Evolutionary conservation across 2,797 vertebrate species (phyloP), one percentile per base, ranked within the genome.

Genomic region (Halcyon badia): DNA sequence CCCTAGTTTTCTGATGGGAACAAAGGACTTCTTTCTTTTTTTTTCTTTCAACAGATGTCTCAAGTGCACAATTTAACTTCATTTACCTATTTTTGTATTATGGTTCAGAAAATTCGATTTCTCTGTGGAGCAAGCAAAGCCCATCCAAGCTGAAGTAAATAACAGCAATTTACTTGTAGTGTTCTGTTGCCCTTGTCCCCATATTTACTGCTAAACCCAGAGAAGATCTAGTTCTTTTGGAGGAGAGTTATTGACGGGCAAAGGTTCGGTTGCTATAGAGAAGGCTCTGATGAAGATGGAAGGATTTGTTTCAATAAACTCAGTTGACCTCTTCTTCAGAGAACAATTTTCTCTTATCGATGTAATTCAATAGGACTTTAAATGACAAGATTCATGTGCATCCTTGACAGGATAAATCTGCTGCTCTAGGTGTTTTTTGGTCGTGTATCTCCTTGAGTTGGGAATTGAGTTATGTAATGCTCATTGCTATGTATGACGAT

Each of bases 301-400:
- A 97, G 96, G 90, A 75, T 97, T 93, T 84, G 88, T 97, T 92
- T 97, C 97, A 89, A 68, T 96, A 94, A 95, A 87, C 83, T 82
- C 54, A 0, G 54, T 72, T 54, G 46, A 80, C 96, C 91, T 96
- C 95, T 92, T 96, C 96, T 94, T 90, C 91, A 65, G 69, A 91
- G 92, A 94, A 82, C 97, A 91, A 33, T 94, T 95, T 96, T 97
- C 95, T 96, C 84, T 52, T 54, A 88, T 92, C 11, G 48, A 95
- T 81, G 56, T 91, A 75, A 75, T 84, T 91, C 94, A 82, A 30
- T 81, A 87, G 93, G 92, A 87, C 77, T 64, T 87, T 37, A 90
- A 91, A 57, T 94, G 95, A 89, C 88, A 91, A 96, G 95, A 93
- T 94, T 92, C 96, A 52, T 81, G 83, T 68, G 81, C 52, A 85